Conservation (phyloP, 2,888 invertebrate genomes). For the Melieria omissa region DNA sequence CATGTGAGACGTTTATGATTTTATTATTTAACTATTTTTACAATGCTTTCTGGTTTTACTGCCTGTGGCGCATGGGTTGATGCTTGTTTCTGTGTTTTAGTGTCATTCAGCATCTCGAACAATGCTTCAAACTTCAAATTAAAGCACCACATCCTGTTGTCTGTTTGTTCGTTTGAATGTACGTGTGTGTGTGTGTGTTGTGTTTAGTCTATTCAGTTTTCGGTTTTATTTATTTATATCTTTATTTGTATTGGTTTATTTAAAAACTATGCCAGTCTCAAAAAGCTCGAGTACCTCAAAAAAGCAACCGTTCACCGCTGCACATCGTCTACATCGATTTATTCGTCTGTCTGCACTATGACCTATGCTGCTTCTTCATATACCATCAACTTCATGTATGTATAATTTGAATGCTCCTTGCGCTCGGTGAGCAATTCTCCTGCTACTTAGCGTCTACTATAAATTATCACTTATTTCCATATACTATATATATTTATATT, state of each 20-base stretch:
- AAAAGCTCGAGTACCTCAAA: constrained; percentile 67
- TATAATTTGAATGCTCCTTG: background rate
- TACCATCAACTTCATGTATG: constrained; percentile 6
- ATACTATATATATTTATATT: constrained; percentile 41
- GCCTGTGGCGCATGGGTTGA: too few species aligned
- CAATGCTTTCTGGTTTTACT: too few species aligned
- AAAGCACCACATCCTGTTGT: too few species aligned
- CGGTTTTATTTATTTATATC: constrained; percentile 14
- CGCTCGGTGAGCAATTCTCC: constrained; percentile 35
- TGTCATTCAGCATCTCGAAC: too few species aligned
- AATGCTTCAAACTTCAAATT: too few species aligned
- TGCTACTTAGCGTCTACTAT: constrained; percentile 12
- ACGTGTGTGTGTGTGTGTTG: constrained; percentile 30
- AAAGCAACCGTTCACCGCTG: constrained; percentile 1
- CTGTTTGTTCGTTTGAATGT: background rate
- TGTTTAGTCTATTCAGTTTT: background rate
- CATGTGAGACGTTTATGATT: too few species aligned
- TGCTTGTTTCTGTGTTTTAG: too few species aligned
- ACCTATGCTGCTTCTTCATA: constrained; percentile 21
- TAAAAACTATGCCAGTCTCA: constrained; percentile 68
- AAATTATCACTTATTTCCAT: constrained; percentile 36
- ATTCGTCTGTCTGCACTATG: constrained; percentile 27
- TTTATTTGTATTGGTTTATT: constrained; percentile 39
- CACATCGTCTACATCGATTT: background rate
- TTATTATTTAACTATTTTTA: too few species aligned